Conservation (phyloP, 2,888 invertebrate genomes). For the Blomia tropicalis region DNA sequence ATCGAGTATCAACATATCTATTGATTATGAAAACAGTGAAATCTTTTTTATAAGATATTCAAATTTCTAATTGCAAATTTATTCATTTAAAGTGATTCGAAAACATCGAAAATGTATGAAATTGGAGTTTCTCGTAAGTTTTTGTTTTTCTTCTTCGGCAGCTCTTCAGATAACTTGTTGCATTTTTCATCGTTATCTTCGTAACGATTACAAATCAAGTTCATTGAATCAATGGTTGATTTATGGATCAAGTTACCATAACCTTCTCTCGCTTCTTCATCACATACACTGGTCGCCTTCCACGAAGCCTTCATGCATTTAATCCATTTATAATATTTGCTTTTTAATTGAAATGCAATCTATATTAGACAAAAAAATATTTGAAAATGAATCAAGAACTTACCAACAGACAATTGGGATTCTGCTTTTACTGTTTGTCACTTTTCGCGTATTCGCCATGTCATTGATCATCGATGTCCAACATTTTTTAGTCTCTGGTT, state of each 20-base stretch:
- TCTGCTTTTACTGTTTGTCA: constrained; percentile 14
- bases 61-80: no score
- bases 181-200: constrained; percentile 16
- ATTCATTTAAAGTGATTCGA: constrained; percentile 14
- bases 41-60: neutral
- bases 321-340: constrained; percentile 21
- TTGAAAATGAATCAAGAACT: neutral
- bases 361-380: neutral
- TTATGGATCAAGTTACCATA: constrained; percentile 13
- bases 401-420: constrained; percentile 22
- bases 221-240: constrained; percentile 21
- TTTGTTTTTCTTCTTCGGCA: constrained; percentile 12
- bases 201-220: constrained; percentile 20
- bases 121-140: constrained; percentile 7
- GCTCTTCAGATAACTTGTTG: neutral
- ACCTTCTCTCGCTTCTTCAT: neutral
- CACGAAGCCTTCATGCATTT: constrained; percentile 6
- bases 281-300: neutral
- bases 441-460: constrained; percentile 13
- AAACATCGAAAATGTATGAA: constrained; percentile 21
- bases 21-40: neutral
- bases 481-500: constrained; percentile 16
- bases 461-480: constrained; percentile 15
- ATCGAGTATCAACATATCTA: neutral
- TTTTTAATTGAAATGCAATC: no score